phyloP scores from a whole-genome alignment of 2,797 vertebrate species.

The Sebastes oblongus region DNA sequence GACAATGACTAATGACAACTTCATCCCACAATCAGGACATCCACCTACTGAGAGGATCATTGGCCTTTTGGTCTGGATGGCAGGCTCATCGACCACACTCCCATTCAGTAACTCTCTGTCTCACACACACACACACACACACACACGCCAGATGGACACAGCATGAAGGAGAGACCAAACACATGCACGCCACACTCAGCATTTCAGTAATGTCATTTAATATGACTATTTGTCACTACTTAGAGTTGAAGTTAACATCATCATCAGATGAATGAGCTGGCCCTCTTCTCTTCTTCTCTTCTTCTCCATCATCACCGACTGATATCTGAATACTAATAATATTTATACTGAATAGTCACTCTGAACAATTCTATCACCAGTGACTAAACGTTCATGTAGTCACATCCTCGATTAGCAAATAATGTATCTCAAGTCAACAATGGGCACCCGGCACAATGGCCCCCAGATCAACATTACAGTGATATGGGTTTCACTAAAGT shows the following conservation, averaged over 20 bases:
- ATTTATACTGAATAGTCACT: not conserved
- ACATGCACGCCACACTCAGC: conserved; percentile 5
- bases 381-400: not conserved
- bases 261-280: not conserved
- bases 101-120: not conserved
- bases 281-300: not conserved
- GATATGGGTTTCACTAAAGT: not conserved
- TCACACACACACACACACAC: not conserved
- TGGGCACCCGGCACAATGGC: not conserved
- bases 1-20: conserved; percentile 62
- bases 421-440: not conserved
- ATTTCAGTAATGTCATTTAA: conserved; percentile 23
- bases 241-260: not conserved
- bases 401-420: not conserved
- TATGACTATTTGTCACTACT: conserved; percentile 6
- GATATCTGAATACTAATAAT: not conserved
- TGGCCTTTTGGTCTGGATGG: conserved; percentile 52
- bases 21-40: conserved; percentile 49
- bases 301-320: not conserved
- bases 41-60: conserved; percentile 54
- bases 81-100: conserved; percentile 31
- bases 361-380: not conserved
- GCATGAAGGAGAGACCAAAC: conserved; percentile 5
- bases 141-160: conserved; percentile 8
- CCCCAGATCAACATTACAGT: not conserved